Conservation (phyloP, 92 coral and sea anemone genomes). For the Nematostella vectensis region DNA sequence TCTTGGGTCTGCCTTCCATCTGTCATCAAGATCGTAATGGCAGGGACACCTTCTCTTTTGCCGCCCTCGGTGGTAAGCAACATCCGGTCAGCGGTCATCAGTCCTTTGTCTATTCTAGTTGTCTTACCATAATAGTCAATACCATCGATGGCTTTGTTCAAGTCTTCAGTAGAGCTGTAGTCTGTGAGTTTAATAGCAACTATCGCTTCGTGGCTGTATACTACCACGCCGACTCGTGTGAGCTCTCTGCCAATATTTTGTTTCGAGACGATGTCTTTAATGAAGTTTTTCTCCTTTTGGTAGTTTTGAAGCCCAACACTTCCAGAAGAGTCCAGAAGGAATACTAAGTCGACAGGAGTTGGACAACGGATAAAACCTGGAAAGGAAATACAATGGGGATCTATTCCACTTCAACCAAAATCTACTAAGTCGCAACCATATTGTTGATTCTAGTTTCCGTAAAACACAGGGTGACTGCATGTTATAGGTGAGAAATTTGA, state of each 20-base stretch:
- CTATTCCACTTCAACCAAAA: neutral
- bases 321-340: conserved; percentile 31
- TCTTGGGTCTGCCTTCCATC: conserved; percentile 1
- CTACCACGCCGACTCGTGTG: conserved; percentile 24
- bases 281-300: conserved; percentile 33
- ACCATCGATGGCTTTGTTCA: conserved; percentile 17
- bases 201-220: conserved; percentile 19
- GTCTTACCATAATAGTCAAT: conserved; percentile 1
- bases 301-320: conserved; percentile 13
- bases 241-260: conserved; percentile 9
- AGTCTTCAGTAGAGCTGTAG: conserved; percentile 3
- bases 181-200: conserved; percentile 18
- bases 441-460: neutral
- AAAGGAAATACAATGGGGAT: neutral
- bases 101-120: neutral
- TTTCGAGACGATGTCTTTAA: conserved; percentile 10
- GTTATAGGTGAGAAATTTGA: too few relatives aligned
- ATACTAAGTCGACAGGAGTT: conserved; percentile 18
- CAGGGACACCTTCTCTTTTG: neutral
- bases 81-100: neutral
- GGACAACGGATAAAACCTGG: conserved; percentile 18
- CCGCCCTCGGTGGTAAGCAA: neutral
- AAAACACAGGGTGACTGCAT: neutral
- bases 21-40: neutral
- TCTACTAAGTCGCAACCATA: neutral